Evolutionary conservation across 2,888 invertebrate species (phyloP).

Genomic region (Pseudolycoriella hygida): DNA sequence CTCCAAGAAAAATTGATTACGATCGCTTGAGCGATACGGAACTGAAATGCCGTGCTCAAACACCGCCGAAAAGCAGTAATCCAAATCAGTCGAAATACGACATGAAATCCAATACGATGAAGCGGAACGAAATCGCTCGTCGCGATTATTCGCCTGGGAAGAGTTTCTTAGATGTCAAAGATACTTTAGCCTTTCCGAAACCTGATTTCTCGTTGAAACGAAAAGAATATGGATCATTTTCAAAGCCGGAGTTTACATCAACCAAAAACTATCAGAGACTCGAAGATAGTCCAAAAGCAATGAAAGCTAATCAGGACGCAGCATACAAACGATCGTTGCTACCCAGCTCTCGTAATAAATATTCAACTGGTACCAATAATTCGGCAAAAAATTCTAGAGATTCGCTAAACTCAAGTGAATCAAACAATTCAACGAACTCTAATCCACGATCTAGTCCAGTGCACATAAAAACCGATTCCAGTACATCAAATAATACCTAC

Average conservation of each 20-base stretch:
- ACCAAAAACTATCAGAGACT: constrained; percentile 14
- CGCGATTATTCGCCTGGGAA: constrained; percentile 9
- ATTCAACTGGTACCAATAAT: constrained; percentile 6
- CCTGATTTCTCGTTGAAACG: constrained; percentile 9
- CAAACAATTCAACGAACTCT: constrained; percentile 12
- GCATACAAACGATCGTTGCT: constrained; percentile 11
- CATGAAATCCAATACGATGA: constrained; percentile 12
- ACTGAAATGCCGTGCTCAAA: constrained; percentile 12
- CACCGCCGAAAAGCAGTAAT: constrained; percentile 11
- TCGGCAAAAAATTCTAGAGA: constrained; percentile 11
- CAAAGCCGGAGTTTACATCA: constrained; percentile 12
- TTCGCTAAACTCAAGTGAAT: constrained; percentile 12
- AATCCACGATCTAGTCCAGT: constrained; percentile 11
- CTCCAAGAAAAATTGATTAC: constrained; percentile 14
- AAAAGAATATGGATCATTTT: constrained; percentile 13
- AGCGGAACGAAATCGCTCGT: constrained; percentile 9
- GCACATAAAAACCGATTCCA: constrained; percentile 9
- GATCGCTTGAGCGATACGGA: constrained; percentile 14
- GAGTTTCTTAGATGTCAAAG: constrained; percentile 8
- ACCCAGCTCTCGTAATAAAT: constrained; percentile 11
- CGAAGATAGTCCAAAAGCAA: constrained; percentile 10
- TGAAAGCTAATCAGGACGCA: neutral
- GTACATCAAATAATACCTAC: constrained; percentile 5
- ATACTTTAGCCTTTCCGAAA: constrained; percentile 8
- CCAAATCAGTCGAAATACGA: constrained; percentile 10